Evolutionary conservation across 2,888 invertebrate genomes (phyloP).

Genomic region (Flexamia atlantica): DNA sequence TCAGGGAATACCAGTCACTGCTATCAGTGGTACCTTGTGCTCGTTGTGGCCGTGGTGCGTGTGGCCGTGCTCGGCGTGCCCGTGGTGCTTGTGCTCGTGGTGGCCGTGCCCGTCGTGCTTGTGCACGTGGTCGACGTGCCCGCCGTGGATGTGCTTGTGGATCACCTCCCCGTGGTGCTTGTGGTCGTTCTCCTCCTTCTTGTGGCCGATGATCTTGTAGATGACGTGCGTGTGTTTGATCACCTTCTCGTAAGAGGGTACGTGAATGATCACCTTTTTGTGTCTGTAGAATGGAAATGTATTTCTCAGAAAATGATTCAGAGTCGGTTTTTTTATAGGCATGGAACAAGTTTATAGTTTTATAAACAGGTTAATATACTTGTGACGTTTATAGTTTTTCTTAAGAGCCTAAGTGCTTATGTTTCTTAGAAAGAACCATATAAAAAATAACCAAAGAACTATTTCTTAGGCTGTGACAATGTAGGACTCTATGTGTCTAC

Average conservation of each 20-base stretch:
- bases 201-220: constrained; percentile 79
- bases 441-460: too few species aligned
- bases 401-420: too few species aligned
- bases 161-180: constrained; percentile 70
- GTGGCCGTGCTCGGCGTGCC: constrained; percentile 67
- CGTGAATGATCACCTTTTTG: constrained; percentile 83
- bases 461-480: too few species aligned
- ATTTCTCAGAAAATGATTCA: too few species aligned
- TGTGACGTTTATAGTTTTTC: too few species aligned
- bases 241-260: constrained; percentile 83
- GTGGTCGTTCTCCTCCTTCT: constrained; percentile 66
- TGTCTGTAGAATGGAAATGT: constrained; percentile 76
- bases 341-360: too few species aligned
- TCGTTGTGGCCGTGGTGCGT: constrained; percentile 67
- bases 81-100: constrained; percentile 68
- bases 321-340: too few species aligned
- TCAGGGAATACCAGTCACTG: too few species aligned
- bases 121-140: constrained; percentile 70
- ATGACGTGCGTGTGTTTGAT: constrained; percentile 85
- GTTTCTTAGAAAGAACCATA: too few species aligned
- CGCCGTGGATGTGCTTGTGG: constrained; percentile 70
- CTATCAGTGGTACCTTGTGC: constrained; percentile 67
- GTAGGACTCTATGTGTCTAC: too few species aligned
- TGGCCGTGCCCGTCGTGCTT: constrained; percentile 69
- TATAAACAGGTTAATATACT: too few species aligned